Evolutionary conservation across 1,140 invertebrate species (phyloP).

Genomic region (Zaprionus gabonicus): DNA sequence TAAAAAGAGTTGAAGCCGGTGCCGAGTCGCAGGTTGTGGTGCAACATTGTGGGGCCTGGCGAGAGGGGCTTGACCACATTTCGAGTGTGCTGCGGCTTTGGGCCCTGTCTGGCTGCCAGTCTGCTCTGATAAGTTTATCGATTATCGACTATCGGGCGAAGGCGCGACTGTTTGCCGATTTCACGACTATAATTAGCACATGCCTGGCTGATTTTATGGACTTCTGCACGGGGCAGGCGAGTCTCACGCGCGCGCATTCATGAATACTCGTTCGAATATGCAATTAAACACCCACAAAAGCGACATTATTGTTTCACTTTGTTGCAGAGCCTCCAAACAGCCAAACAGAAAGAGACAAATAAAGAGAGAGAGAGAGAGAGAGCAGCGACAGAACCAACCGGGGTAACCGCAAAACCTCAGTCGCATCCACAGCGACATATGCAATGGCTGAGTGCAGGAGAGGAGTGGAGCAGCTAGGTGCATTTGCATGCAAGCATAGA

Average conservation of each 20-base stretch:
- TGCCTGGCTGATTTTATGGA: neutral
- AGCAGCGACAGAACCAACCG: conserved; percentile 18
- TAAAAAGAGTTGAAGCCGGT: conserved; percentile 59
- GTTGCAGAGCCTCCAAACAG: neutral
- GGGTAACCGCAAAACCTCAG: conserved; percentile 71
- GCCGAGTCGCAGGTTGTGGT: conserved; percentile 7
- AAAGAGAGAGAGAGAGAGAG: neutral
- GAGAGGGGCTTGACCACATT: conserved; percentile 33
- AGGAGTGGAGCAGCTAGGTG: too few species aligned
- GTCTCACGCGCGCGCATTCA: neutral
- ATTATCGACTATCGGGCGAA: conserved; percentile 47
- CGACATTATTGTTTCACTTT: conserved; percentile 41
- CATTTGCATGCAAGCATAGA: conserved; percentile 5
- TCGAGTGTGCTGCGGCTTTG: conserved; percentile 11
- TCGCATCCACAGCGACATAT: conserved; percentile 49
- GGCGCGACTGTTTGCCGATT: conserved; percentile 20
- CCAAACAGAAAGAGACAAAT: neutral
- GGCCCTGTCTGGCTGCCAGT: neutral
- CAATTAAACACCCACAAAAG: conserved; percentile 58
- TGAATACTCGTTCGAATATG: conserved; percentile 37
- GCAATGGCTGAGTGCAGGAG: neutral
- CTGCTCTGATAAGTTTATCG: conserved; percentile 52
- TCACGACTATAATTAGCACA: conserved; percentile 5
- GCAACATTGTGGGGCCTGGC: conserved; percentile 58
- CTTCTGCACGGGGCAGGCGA: neutral